A percentile compares a stretch with the other conserved stretches of the same genome.
phyloP scores from a whole-genome alignment of 2,888 invertebrate species.

The Diogma glabrata region DNA sequence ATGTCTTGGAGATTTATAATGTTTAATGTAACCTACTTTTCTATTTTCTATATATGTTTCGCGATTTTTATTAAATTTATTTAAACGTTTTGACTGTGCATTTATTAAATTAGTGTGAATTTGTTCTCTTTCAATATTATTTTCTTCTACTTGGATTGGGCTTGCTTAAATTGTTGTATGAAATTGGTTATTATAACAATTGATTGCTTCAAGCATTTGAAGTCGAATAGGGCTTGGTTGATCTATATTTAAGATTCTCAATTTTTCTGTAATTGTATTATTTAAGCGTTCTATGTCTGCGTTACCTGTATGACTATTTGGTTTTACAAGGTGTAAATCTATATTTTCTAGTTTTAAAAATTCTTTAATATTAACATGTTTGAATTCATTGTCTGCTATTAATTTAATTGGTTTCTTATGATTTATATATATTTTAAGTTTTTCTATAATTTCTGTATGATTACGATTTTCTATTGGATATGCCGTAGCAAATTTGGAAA shows the following conservation, averaged over 20 bases:
- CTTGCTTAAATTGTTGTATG: neutral
- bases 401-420: conserved; percentile 7
- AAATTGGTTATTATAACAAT: neutral
- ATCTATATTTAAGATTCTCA: neutral
- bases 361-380: neutral
- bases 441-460: conserved; percentile 6
- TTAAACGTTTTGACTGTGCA: neutral
- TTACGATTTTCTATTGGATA: conserved; percentile 4
- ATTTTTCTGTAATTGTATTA: conserved; percentile 8
- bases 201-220: too few species aligned
- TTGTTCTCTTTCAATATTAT: neutral
- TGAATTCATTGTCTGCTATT: conserved; percentile 6
- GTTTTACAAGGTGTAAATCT: neutral
- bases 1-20: neutral
- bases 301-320: conserved; percentile 1
- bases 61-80: neutral
- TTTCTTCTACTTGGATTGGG: too few species aligned
- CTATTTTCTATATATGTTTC: neutral
- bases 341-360: neutral
- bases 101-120: neutral
- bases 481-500: conserved; percentile 10
- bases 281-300: neutral
- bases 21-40: neutral
- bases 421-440: conserved; percentile 2
- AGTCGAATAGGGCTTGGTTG: neutral